Conservation (phyloP, 2,113 vertebrate genomes). For the Plotosus lineatus region DNA sequence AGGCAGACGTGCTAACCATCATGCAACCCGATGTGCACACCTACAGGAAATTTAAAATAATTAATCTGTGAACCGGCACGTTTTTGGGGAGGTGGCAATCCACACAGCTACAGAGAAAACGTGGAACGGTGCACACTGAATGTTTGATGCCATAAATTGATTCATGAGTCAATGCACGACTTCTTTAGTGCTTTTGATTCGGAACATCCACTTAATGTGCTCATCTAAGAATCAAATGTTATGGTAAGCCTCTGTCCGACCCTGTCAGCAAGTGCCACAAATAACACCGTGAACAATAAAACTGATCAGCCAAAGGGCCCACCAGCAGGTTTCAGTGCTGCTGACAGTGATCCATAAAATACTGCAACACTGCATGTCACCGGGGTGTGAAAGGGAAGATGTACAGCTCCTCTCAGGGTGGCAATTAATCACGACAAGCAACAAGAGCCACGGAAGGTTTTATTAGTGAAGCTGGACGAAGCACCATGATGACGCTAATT, state of each 20-base stretch:
- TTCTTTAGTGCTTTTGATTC: neutral
- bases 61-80: too few species aligned
- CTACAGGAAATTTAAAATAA: neutral
- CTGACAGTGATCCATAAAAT: constrained; percentile 77
- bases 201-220: neutral
- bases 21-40: too few species aligned
- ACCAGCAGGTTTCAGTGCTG: constrained; percentile 72
- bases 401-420: constrained; percentile 69
- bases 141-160: neutral
- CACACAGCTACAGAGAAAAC: neutral
- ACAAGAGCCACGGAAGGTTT: constrained; percentile 67
- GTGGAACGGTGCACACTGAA: neutral
- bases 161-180: constrained; percentile 1
- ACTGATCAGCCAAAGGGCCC: constrained; percentile 68
- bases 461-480: constrained; percentile 71
- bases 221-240: constrained; percentile 44
- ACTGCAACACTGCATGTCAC: constrained; percentile 74
- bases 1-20: too few species aligned
- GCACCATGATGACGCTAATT: constrained; percentile 75
- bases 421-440: constrained; percentile 74
- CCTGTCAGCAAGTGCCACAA: constrained; percentile 74
- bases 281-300: constrained; percentile 73
- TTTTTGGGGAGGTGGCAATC: neutral
- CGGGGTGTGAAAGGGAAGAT: constrained; percentile 71
- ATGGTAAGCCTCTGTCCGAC: constrained; percentile 68